Evolutionary conservation across 1,140 invertebrate genomes (phyloP).

Genomic region (Sarcophaga peregrina): DNA sequence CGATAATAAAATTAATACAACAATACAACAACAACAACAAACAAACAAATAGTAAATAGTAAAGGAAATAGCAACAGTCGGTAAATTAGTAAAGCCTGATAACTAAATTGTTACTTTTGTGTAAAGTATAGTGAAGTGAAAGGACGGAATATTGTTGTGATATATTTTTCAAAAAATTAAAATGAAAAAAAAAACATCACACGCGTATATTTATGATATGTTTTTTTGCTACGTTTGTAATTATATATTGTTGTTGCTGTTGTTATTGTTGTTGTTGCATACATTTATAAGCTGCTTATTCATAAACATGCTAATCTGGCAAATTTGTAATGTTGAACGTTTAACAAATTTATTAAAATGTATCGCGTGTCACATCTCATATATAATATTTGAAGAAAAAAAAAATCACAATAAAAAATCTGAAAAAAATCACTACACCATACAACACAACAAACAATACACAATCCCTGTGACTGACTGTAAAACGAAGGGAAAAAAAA

Average conservation of each 20-base stretch:
- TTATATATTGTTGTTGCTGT: neutral
- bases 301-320: conserved; percentile 30
- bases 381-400: neutral
- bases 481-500: no score
- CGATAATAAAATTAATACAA: no score
- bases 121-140: no score
- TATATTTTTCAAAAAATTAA: neutral
- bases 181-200: neutral
- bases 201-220: neutral
- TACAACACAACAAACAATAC: neutral
- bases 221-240: neutral
- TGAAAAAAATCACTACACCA: neutral
- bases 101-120: neutral
- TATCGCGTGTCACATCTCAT: conserved; percentile 26
- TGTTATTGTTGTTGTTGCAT: neutral
- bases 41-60: neutral
- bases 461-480: neutral
- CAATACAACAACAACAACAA: no score
- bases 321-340: conserved; percentile 33
- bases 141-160: neutral
- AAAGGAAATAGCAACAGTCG: neutral
- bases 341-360: conserved; percentile 30
- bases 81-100: conserved; percentile 10
- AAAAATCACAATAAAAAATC: neutral
- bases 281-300: conserved; percentile 23